These are phyloP conservation scores for Acronicta leporina DNA, from an alignment of 2,888 invertebrate species.

Conservation along the genomic window DNA sequence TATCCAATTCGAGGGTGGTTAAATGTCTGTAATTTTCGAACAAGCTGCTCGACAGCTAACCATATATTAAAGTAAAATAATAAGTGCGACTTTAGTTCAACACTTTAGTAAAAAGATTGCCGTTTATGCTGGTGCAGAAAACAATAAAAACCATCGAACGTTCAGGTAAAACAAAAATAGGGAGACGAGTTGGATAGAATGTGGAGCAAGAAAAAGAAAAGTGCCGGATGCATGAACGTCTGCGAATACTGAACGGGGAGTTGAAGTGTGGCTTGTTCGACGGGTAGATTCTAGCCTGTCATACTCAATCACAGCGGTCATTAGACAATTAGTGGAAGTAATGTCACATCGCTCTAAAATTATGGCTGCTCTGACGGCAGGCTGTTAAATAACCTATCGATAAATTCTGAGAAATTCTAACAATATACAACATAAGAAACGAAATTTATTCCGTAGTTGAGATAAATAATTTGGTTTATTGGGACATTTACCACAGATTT, in stretches of 20 bases:
- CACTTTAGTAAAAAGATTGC: conserved; percentile 67
- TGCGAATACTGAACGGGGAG: conserved; percentile 23
- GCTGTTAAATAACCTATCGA: conserved; percentile 51
- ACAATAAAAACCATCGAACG: conserved; percentile 61
- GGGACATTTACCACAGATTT: conserved; percentile 9
- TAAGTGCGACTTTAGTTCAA: conserved; percentile 68
- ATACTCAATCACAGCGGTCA: conserved; percentile 66
- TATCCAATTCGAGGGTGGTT: conserved; percentile 80
- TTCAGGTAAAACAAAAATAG: conserved; percentile 54
- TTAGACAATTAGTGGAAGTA: conserved; percentile 70
- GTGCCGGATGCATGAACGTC: conserved; percentile 26
- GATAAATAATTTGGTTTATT: conserved; percentile 15
- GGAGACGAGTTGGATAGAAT: conserved; percentile 55
- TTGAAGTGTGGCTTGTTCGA: conserved; percentile 53
- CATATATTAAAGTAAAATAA: conserved; percentile 73
- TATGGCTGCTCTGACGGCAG: conserved; percentile 51
- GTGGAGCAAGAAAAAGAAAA: conserved; percentile 54
- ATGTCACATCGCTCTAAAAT: conserved; percentile 66
- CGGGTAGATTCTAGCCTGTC: conserved; percentile 48
- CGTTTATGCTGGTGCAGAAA: conserved; percentile 43
- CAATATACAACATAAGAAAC: conserved; percentile 16
- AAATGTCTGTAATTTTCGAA: conserved; percentile 80
- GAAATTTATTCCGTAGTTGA: conserved; percentile 18
- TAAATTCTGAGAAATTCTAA: conserved; percentile 43
- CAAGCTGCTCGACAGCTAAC: conserved; percentile 67